Conservation (phyloP, 1,140 invertebrate species). For the Periplaneta americana region DNA sequence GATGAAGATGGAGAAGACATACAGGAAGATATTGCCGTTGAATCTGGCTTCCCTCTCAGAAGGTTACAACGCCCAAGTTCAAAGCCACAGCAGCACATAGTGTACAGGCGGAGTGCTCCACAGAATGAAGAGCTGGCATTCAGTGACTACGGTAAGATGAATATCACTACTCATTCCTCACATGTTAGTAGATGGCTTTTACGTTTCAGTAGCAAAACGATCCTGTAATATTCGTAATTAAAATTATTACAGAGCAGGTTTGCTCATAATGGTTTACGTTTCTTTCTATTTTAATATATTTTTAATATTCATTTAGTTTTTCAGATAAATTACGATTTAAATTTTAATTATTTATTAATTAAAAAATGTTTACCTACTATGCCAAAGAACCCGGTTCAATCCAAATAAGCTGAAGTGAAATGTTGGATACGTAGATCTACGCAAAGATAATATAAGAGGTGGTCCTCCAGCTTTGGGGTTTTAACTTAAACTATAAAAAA, state of each 20-base stretch:
- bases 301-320: no score
- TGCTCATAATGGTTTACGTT: no score
- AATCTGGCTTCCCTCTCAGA: slow-evolving; percentile 47
- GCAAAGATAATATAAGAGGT: no score
- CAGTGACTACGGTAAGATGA: slow-evolving; percentile 64
- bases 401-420: no score
- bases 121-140: slow-evolving; percentile 42
- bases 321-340: no score
- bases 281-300: no score
- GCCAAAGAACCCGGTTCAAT: no score
- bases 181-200: not conserved
- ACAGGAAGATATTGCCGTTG: slow-evolving; percentile 43
- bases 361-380: no score
- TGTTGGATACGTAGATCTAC: no score
- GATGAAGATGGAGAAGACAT: slow-evolving; percentile 47
- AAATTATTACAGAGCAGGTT: not conserved
- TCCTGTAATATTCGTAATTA: not conserved
- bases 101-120: slow-evolving; percentile 53
- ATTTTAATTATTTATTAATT: no score
- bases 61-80: slow-evolving; percentile 23
- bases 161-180: not conserved
- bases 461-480: no score
- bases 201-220: not conserved
- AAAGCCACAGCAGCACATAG: slow-evolving; percentile 43
- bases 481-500: no score